Evolutionary conservation across 2,797 vertebrate species (phyloP), one percentile per base, ranked within the genome.

Genomic region (Aldrovandia affinis): DNA sequence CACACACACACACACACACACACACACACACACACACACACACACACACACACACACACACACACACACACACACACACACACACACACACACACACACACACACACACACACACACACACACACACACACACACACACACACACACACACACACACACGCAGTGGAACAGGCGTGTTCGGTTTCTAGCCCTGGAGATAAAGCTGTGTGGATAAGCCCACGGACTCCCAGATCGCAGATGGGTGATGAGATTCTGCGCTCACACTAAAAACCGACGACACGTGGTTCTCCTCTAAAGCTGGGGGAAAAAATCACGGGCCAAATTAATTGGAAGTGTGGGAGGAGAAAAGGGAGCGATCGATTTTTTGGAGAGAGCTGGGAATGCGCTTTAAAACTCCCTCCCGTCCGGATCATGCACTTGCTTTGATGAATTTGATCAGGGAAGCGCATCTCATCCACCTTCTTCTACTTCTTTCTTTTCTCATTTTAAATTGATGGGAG

Each of bases 341-440:
- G 63, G 63, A 33, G 63, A 65, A 33, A 33, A 15, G 63, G n/a
- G 63, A 10, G 30, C 30, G 63, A 65, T 30, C 28, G 3, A 65
- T 33, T 65, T 30, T n/a, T 65, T 12, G 33, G 14, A 39, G 33
- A 20, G 15, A 20, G 68, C 18, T 73, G 68, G 33, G 63, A 65
- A 73, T 5, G 68, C 5, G 36, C 30, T 4, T 15, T 36, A 20
- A 14, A 70, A 6, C 65, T 18, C 14, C 20, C 33, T 36, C 36
- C 8, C 20, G 68, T 36, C 36, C 8, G 68, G 68, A 73, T 42
- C 36, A 18, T 42, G 68, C 39, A 36, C 55, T 57, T 57, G 55
- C 18, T 70, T 36, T 73, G 68, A 39, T 73, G 68, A 73, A 73
- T 73, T 18, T 73, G 68, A 39, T 22, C 68, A 73, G 33, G 68